Evolutionary conservation across 53 echinoderm and acorn worm genomes (phyloP), one percentile per base, ranked within the genome.

Genomic region (Mesocentrotus franciscanus): DNA sequence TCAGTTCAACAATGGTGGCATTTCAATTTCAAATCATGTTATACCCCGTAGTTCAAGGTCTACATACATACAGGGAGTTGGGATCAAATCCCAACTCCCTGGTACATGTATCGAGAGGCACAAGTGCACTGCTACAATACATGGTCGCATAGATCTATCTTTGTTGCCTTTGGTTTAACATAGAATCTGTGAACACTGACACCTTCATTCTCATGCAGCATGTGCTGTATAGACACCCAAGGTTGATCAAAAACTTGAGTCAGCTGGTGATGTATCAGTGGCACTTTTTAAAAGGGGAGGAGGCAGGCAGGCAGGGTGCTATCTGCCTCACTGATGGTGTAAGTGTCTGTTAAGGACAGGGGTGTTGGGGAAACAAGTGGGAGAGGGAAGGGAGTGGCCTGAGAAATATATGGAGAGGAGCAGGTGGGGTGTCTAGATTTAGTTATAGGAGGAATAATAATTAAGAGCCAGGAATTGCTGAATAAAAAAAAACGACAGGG

Each of bases 181-280:
- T 56, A 11, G 36, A 49, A 49, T 58, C 87, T 58, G 57, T 85
- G 87, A 6, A 87, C 12, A 59, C 1, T 87, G 29, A 87, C 87
- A 87, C 87, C 58, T 58, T 14, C 1, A 27, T 57, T n/a, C 58
- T 10, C 87, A n/a, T n/a, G n/a, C n/a, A 58, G 58, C 87, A 87
- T 87, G 87, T 87, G 87, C 29, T 56, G n/a, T 57, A 87, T 13
- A 87, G 87, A 87, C 87, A 57, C 27, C 42, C 81, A 81, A 81
- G 81, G 81, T 81, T 81, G 81, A 36, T 81, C 39, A 81, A 39
- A 81, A 81, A 81, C 16, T 18, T 18, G 74, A 81, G 42, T 16
- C 81, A 81, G 39, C 36, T 81, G 81, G 39, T 81, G 81, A 16
- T 36, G 81, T 36, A 39, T 20, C 8, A 13, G 20, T 22, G 12